Base-by-base conservation (phyloP, 2,113 vertebrate species). In the Apeltes quadracus region DNA sequence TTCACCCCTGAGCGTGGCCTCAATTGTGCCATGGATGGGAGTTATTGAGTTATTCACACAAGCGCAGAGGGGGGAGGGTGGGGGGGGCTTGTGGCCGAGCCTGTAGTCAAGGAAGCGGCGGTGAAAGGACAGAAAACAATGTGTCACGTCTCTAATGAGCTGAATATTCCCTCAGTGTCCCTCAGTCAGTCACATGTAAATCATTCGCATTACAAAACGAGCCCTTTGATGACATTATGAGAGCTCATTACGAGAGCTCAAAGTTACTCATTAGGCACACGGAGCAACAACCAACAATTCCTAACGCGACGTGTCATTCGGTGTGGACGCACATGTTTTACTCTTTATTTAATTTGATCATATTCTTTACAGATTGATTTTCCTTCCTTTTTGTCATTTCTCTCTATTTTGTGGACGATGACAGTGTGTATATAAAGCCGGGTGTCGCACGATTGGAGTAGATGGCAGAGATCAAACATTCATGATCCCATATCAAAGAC, bases 71-170 rank as follows among this genome's bases (percentile, higher is more conserved):
- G 73, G 54, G 41, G 32, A 55, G 58, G 75, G 59, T 51, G 77
- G 72, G 54, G 74, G 48, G 81, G 77, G 89, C 86, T 88, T 68
- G 76, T 72, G 82, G 81, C 85, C 23, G 75, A 87, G 85, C 75
- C 85, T 67, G 80, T 68, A 79, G 88, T 88, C 80, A 88, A 78
- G 67, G 75, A 84, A 82, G 82, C 77, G 72, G 69, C 1, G 16
- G 43, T 67, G 70, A 61, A 81, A 83, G 82, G 76, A 88, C 81
- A 69, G 36, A 85, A 86, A 88, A 87, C 81, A 88, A 76, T 90
- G 90, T 90, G 66, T 92, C 90, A 92, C 59, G 71, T 83, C 85
- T 76, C 69, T 90, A 89, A 92, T 84, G 87, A 92, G 89, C 85
- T 76, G 62, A 85, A 82, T 66, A 84, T 89, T 84, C 72, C 82